A percentile compares a stretch with the other conserved stretches of the same genome.
Evolutionary conservation across 2,888 invertebrate genomes (phyloP).

Genomic region (Clistopyga incitator): DNA sequence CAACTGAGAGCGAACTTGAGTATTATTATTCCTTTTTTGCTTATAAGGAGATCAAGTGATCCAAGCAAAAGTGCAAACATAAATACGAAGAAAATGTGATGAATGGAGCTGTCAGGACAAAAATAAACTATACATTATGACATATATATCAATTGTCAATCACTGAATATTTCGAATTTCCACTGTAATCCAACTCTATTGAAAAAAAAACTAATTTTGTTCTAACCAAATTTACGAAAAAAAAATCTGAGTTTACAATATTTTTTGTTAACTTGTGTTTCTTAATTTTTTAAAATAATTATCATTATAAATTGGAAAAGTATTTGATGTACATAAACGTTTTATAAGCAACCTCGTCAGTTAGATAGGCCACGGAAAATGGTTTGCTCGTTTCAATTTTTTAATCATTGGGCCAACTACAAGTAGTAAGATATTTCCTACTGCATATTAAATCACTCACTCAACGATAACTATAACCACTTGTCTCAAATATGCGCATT

Average conservation of each 20-base stretch:
- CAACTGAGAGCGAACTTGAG: constrained; percentile 5
- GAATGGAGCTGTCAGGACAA: constrained; percentile 60
- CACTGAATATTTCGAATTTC: background rate
- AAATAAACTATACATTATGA: too few species aligned
- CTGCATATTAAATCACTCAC: background rate
- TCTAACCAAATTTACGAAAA: too few species aligned
- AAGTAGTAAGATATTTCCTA: background rate
- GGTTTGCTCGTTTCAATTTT: background rate
- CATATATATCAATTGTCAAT: constrained; percentile 21
- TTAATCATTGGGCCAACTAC: background rate
- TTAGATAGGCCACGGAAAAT: too few species aligned
- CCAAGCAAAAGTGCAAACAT: constrained; percentile 46
- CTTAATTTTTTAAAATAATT: too few species aligned
- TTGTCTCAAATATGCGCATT: background rate
- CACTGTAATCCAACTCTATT: too few species aligned
- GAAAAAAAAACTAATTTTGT: background rate
- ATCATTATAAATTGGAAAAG: too few species aligned
- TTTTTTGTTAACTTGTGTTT: too few species aligned
- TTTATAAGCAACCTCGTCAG: too few species aligned
- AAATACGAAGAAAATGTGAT: constrained; percentile 40
- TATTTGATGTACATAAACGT: too few species aligned
- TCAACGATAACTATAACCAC: background rate
- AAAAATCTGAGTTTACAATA: too few species aligned
- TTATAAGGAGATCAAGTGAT: constrained; percentile 30
- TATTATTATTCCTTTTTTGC: constrained; percentile 24